phyloP scores from a whole-genome alignment of 2,797 vertebrate genomes.

The Hippoglossus hippoglossus region DNA sequence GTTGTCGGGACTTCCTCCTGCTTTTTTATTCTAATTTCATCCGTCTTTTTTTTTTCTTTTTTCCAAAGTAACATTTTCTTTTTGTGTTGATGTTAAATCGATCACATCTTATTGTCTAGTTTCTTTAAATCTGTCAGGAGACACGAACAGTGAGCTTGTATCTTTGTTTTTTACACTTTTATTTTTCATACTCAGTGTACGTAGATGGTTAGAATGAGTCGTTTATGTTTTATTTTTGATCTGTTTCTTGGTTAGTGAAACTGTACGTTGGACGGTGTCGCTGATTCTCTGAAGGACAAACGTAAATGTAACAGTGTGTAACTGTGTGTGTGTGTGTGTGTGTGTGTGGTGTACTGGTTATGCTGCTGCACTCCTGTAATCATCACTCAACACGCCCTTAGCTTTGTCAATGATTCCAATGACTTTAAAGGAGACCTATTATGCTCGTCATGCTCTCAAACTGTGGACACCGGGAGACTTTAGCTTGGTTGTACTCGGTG shows the following conservation, averaged over 20 bases:
- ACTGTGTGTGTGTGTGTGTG: conserved; percentile 7
- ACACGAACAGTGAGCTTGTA: conserved; percentile 13
- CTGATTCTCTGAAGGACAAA: conserved; percentile 10
- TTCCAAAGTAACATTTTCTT: conserved; percentile 27
- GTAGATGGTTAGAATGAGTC: conserved; percentile 17
- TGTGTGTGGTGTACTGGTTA: conserved; percentile 65
- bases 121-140: conserved; percentile 5
- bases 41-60: conserved; percentile 16
- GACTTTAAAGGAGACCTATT: conserved; percentile 28
- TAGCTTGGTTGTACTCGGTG: too few relatives aligned
- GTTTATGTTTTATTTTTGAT: conserved; percentile 5
- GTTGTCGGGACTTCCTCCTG: conserved; percentile 7
- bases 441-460: too few relatives aligned
- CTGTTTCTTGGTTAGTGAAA: conserved; percentile 27
- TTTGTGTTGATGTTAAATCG: conserved; percentile 8
- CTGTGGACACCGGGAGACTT: too few relatives aligned
- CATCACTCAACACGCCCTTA: conserved; percentile 25
- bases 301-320: conserved; percentile 25
- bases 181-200: conserved; percentile 10
- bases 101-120: conserved; percentile 9
- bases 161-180: conserved; percentile 20
- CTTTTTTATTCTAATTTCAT: conserved; percentile 2
- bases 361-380: conserved; percentile 46
- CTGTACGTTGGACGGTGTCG: conserved; percentile 34
- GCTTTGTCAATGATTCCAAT: conserved; percentile 44